Conservation (phyloP, 2,888 invertebrate genomes). For the Epicampocera succincta region DNA sequence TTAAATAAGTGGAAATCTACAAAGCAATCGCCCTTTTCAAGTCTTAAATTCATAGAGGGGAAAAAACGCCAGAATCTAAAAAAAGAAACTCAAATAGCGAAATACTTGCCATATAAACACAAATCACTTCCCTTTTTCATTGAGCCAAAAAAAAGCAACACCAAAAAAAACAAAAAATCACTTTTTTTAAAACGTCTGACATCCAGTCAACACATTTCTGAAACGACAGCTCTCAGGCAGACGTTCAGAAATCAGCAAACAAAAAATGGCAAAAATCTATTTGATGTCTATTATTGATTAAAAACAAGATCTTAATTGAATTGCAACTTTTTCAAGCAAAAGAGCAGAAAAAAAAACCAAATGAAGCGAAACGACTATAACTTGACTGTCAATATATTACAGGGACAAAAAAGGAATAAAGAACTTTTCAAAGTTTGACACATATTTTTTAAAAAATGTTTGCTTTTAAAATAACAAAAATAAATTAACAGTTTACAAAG, state of each 20-base stretch:
- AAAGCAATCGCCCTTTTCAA: no score
- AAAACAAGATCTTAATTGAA: conserved; percentile 35
- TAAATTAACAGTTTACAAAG: no score
- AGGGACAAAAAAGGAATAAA: no score
- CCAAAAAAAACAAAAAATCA: conserved; percentile 3
- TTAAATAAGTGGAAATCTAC: no score
- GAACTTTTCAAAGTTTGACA: no score
- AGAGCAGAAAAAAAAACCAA: neutral
- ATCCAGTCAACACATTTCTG: conserved; percentile 52
- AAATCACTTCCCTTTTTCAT: conserved; percentile 10
- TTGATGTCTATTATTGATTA: conserved; percentile 40
- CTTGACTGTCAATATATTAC: no score
- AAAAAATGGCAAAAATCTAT: conserved; percentile 21
- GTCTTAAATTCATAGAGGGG: no score
- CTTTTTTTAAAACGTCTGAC: conserved; percentile 45
- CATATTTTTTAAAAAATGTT: no score
- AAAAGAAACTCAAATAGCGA: no score
- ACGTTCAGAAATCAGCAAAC: conserved; percentile 27
- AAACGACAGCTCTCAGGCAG: conserved; percentile 17
- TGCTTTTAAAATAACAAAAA: no score
- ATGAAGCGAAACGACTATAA: conserved; percentile 4
- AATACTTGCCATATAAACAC: no score
- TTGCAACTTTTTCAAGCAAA: conserved; percentile 34
- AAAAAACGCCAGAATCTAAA: no score
- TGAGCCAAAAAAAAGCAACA: neutral